A percentile compares a stretch with the other conserved stretches of the same genome.
Evolutionary conservation across 2,888 invertebrate species (phyloP).

Genomic region (Plutella xylostella): DNA sequence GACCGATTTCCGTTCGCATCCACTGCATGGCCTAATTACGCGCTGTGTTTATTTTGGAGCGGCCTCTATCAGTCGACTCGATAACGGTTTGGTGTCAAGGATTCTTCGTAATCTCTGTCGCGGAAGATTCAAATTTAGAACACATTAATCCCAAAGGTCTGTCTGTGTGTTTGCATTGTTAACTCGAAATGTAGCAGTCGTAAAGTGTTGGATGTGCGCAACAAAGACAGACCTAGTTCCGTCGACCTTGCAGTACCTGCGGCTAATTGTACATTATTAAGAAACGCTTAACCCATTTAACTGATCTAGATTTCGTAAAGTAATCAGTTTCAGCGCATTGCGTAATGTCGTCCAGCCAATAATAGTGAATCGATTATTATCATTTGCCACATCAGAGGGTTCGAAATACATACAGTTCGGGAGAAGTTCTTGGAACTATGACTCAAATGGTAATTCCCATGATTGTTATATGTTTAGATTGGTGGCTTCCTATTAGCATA

Average conservation of each 20-base stretch:
- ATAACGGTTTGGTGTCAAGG: slow-evolving; percentile 66
- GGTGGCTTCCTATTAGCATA: no score
- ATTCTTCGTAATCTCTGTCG: slow-evolving; percentile 35
- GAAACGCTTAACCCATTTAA: slow-evolving; percentile 62
- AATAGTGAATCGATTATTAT: no score
- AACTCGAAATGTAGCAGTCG: background rate
- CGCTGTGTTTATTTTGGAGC: slow-evolving; percentile 49
- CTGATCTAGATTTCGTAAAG: slow-evolving; percentile 43
- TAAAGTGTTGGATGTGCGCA: slow-evolving; percentile 9
- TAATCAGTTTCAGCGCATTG: slow-evolving; percentile 28
- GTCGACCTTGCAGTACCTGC: slow-evolving; percentile 42
- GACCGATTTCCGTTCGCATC: slow-evolving; percentile 58
- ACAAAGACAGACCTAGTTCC: slow-evolving; percentile 35
- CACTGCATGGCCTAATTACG: slow-evolving; percentile 49
- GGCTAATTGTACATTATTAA: slow-evolving; percentile 58
- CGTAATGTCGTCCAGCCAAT: no score
- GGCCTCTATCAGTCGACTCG: slow-evolving; percentile 56
- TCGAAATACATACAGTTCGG: no score
- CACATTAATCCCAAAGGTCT: background rate
- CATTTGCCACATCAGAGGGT: no score
- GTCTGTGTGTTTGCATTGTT: background rate
- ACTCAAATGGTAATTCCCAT: no score
- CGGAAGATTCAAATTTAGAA: background rate
- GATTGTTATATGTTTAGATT: no score
- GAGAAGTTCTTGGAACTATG: no score